These are phyloP conservation scores for Leptonema lineaticorne DNA, from an alignment of 1,140 invertebrate genomes.

Conservation along the genomic window DNA sequence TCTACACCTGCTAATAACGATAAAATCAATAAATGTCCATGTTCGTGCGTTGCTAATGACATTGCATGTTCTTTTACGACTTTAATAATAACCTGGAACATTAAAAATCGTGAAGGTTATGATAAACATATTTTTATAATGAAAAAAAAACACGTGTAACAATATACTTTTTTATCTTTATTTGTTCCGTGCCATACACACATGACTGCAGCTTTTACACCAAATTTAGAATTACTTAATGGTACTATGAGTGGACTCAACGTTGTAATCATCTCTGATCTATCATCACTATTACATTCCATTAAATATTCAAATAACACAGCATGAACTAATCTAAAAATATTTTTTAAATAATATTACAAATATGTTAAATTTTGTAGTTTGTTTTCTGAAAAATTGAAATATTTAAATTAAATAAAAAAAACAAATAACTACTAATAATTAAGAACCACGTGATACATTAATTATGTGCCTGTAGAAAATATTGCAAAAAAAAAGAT, in stretches of 20 bases:
- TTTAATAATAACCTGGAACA: slow-evolving; percentile 68
- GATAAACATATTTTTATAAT: not conserved
- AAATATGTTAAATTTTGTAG: not conserved
- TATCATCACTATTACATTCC: slow-evolving; percentile 70
- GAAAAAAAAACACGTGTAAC: not conserved
- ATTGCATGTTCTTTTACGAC: slow-evolving; percentile 81
- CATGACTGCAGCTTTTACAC: slow-evolving; percentile 73
- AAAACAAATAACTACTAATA: not conserved
- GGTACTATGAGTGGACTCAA: slow-evolving; percentile 71
- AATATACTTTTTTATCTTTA: slow-evolving; percentile 68
- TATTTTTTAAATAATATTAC: not conserved
- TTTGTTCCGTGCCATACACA: slow-evolving; percentile 87
- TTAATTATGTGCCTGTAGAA: not conserved
- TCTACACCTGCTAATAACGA: slow-evolving; percentile 88
- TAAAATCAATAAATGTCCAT: slow-evolving; percentile 80
- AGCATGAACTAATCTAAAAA: slow-evolving; percentile 69
- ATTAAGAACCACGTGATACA: not conserved
- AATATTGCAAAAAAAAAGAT: no score
- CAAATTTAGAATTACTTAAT: slow-evolving; percentile 81
- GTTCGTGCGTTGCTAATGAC: slow-evolving; percentile 80
- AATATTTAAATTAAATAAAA: not conserved
- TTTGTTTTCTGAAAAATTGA: not conserved
- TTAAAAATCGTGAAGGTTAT: not conserved
- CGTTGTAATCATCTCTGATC: slow-evolving; percentile 71
- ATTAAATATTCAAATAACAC: slow-evolving; percentile 79